Conservation (phyloP, 2,113 vertebrate species). For the Ageneiosus marmoratus region DNA sequence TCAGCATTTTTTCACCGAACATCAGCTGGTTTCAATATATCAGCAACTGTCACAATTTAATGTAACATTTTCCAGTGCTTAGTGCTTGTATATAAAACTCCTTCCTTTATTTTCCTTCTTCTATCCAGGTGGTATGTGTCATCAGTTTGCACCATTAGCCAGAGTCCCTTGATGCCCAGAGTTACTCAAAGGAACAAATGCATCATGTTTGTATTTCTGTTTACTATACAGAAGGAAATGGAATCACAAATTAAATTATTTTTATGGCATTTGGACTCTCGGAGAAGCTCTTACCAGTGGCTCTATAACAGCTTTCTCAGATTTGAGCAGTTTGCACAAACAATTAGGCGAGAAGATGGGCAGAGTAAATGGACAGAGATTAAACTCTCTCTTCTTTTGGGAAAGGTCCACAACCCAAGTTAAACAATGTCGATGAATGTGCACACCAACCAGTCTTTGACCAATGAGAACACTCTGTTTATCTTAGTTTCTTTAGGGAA, state of each 20-base stretch:
- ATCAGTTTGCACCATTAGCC: background rate
- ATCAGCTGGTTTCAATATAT: too few species aligned
- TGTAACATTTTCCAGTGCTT: too few species aligned
- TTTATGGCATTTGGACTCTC: background rate
- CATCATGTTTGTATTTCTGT: background rate
- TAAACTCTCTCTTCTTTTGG: background rate
- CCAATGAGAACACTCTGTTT: background rate
- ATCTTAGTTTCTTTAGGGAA: background rate
- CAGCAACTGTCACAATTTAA: too few species aligned
- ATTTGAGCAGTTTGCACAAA: background rate
- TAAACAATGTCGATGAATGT: background rate
- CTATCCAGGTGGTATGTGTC: background rate
- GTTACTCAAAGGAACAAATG: background rate
- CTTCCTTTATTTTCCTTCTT: too few species aligned
- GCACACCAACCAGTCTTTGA: too few species aligned
- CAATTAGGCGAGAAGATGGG: background rate
- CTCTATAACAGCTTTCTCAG: background rate
- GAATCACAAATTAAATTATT: background rate
- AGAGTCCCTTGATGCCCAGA: background rate
- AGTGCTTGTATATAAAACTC: too few species aligned
- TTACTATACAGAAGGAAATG: conserved; percentile 1
- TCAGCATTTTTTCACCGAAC: too few species aligned
- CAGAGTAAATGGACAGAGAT: background rate
- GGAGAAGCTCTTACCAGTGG: background rate
- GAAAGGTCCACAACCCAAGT: background rate